A percentile compares a stretch with the other conserved stretches of the same genome.
Evolutionary conservation across 2,888 invertebrate species (phyloP).

Genomic region (Synergus japonicus): DNA sequence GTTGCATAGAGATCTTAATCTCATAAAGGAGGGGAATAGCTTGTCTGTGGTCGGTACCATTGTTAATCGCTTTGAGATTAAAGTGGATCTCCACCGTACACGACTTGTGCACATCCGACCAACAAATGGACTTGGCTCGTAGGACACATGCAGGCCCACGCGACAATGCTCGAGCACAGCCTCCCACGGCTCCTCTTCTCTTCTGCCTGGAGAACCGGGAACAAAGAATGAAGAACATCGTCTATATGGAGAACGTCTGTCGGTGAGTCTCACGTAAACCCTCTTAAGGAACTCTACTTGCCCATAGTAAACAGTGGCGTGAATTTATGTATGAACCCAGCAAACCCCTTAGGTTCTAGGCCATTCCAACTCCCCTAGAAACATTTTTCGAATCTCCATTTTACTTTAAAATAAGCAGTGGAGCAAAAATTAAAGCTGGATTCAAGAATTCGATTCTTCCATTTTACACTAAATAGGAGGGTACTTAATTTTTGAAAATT

Average conservation of each 20-base stretch:
- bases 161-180: slow-evolving; percentile 35
- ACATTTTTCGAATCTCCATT: not conserved
- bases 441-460: no score
- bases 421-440: no score
- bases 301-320: slow-evolving; percentile 30
- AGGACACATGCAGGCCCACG: slow-evolving; percentile 36
- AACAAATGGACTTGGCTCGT: slow-evolving; percentile 41
- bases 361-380: not conserved
- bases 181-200: slow-evolving; percentile 39
- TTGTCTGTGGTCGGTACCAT: slow-evolving; percentile 42
- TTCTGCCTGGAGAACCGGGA: slow-evolving; percentile 36
- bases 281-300: slow-evolving; percentile 29
- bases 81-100: slow-evolving; percentile 38
- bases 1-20: slow-evolving; percentile 42
- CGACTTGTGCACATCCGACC: slow-evolving; percentile 29
- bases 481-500: no score
- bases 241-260: slow-evolving; percentile 1
- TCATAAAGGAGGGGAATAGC: slow-evolving; percentile 38
- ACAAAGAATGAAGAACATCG: slow-evolving; percentile 35
- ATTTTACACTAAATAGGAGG: no score
- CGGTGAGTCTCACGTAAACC: slow-evolving; percentile 21
- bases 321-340: slow-evolving; percentile 30
- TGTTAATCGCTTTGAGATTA: slow-evolving; percentile 41
- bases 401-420: not conserved
- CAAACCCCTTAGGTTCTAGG: slow-evolving; percentile 20